Percentiles rank a stretch among this genome's conserved stretches.
These are phyloP conservation scores for Diaprepes abbreviatus DNA, from an alignment of 2,888 invertebrate species.

Conservation along the genomic window DNA sequence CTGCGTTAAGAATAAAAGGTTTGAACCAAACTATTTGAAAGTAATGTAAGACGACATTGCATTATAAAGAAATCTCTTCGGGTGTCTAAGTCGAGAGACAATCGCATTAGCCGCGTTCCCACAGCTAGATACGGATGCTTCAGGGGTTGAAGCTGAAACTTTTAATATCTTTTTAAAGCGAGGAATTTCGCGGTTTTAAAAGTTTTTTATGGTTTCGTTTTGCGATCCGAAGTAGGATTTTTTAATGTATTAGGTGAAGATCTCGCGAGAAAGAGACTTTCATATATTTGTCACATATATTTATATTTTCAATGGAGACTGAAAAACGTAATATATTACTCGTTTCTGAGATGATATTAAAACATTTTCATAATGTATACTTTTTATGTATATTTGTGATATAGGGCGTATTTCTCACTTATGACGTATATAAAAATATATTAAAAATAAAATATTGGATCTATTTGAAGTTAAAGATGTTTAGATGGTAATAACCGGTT, in stretches of 20 bases:
- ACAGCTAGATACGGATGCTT: not conserved
- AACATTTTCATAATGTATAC: not conserved
- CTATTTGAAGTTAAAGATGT: too few species aligned
- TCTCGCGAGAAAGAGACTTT: not conserved
- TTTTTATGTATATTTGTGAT: not conserved
- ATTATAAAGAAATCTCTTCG: conserved; percentile 22
- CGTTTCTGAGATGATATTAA: not conserved
- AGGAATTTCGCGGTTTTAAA: conserved; percentile 19
- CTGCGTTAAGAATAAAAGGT: conserved; percentile 1
- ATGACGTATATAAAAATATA: too few species aligned
- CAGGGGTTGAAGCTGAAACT: conserved; percentile 13
- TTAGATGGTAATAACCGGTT: too few species aligned
- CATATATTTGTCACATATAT: not conserved
- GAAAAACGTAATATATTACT: not conserved
- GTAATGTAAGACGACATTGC: conserved; percentile 16
- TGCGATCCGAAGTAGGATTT: conserved; percentile 1
- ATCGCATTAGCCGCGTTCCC: conserved; percentile 12
- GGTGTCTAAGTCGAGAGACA: conserved; percentile 21
- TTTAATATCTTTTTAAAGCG: conserved; percentile 36
- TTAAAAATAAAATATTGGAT: too few species aligned
- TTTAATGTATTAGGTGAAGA: not conserved
- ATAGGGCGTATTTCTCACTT: too few species aligned
- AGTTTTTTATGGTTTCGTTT: conserved; percentile 49
- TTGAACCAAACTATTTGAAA: conserved; percentile 5
- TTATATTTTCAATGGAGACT: conserved; percentile 2